Conservation (phyloP, 2,888 invertebrate genomes). For the Oligia fasciuncula region DNA sequence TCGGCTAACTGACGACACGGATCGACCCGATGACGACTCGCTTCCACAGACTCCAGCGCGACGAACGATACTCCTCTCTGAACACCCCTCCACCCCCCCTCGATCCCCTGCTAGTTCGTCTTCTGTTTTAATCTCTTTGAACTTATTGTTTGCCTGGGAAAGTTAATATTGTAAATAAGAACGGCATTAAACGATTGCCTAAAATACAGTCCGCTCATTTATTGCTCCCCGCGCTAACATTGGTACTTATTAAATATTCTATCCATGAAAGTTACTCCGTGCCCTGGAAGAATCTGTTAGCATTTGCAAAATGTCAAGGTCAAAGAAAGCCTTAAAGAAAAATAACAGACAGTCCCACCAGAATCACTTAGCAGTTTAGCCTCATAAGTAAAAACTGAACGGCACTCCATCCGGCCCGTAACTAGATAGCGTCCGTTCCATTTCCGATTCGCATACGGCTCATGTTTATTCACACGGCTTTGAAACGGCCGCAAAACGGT, state of each 20-base stretch:
- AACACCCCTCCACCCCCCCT: too few relatives aligned
- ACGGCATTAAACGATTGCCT: too few relatives aligned
- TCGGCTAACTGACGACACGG: too few relatives aligned
- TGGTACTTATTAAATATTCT: background rate
- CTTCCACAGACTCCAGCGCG: too few relatives aligned
- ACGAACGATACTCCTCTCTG: too few relatives aligned
- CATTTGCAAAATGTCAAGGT: background rate
- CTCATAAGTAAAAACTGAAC: constrained; percentile 51
- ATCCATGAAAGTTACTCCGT: background rate
- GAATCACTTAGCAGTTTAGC: constrained; percentile 46
- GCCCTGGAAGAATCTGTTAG: background rate
- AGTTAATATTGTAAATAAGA: too few relatives aligned
- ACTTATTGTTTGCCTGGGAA: too few relatives aligned
- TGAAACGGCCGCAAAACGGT: constrained; percentile 50
- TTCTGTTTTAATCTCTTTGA: too few relatives aligned
- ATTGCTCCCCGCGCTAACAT: too few relatives aligned
- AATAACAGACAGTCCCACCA: background rate
- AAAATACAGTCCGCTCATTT: too few relatives aligned
- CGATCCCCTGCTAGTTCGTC: too few relatives aligned
- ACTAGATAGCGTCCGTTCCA: constrained; percentile 51
- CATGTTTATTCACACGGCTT: constrained; percentile 57
- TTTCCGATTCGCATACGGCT: constrained; percentile 56
- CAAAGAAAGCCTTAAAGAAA: background rate
- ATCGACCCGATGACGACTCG: too few relatives aligned
- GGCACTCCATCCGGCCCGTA: constrained; percentile 38